Base-by-base conservation (phyloP, 2,888 invertebrate genomes). In the Pyrrhosoma nymphula region DNA sequence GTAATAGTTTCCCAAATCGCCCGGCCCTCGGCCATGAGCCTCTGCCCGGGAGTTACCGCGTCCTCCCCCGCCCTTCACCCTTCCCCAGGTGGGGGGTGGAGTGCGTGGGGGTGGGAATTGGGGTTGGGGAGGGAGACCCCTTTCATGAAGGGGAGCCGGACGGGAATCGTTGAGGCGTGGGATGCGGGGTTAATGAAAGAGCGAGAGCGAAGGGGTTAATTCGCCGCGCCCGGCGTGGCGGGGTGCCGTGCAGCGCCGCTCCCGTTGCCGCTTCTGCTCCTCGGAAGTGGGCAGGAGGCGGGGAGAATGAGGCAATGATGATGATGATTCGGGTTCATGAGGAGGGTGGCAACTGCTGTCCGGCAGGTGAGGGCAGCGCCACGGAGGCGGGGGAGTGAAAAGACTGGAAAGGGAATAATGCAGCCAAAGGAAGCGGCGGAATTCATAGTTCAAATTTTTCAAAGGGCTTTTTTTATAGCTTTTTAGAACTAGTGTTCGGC, bases 151-250 rank as follows among this genome's bases (percentile, higher is more conserved):
- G 90, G 39, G 23, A 60, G 60, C 18, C 26, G 75, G 75, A 63
- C 47, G 47, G 60, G 69, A 93, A 47, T 69, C 47, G 91, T 60
- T 60, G 60, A 93, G 93, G 75, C 69, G 63, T 6, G 91, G 91
- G 39, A 69, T 30, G 69, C 93, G 10, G 69, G 93, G 69, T 75
- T 93, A 93, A 93, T 93, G 93, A 93, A 93, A 93, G 82, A 82
- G 82, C 82, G 30, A 69, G 60, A 47, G 47, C 60, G 60, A 20
- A 18, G 69, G 69, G 26, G 69, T 82, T 82, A 35, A 82, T 82
- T 82, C 18, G 82, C 30, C 14, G 30, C 82, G 30, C 69, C 18
- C 16, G 35, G 26, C 82, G 82, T 16, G 82, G 82, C 16, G 3
- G 30, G 35, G 82, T 0, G 82, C n/a, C n/a, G 69, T 14, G n/a